Base-by-base conservation (phyloP, 2,113 vertebrate species). In the Ammodytes dubius region DNA sequence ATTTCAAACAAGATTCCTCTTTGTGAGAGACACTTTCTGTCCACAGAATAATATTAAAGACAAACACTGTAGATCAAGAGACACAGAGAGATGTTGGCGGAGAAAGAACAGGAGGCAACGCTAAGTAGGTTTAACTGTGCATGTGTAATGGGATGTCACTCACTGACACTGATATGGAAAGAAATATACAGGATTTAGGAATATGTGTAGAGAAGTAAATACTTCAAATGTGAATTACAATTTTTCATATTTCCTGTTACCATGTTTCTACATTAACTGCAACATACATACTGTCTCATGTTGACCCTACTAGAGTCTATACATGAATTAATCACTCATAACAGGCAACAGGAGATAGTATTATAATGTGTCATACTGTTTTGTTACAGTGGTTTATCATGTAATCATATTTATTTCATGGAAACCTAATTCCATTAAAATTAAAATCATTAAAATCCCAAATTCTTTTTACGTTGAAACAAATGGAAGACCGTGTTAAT, bases 331-430 rank as follows among this genome's bases (percentile, higher is more conserved):
- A 27, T 27, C 27, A 27, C 2, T 27, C 27, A 27, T 27, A 64
- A 60, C n/a, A 43, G 39, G 39, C 15, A 75, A 5, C 3, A 74
- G 13, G 5, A 52, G 6, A 71, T 15, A 78, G 66, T 47, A 78
- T 35, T 46, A 4, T 14, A 57, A 56, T 9, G 2, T 27, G 27
- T 27, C 27, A 57, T 37, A 6, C 43, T 59, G 49, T 3, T 42
- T 2, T 74, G 39, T 60, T 70, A 5, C 15, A 49, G 12, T 46
- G 37, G 46, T 7, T 63, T 42, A 61, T 46, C 43, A 19, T 87
- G 10, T 46, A 54, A 47, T 71, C 0, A 3, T 9, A 35, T 64
- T 70, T 74, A 6, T 15, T 43, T 14, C 2, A 9, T 50, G 5
- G 58, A 54, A 69, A 47, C 7, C 3, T 42, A 13, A 59, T 17